These are phyloP conservation scores for Sarcoramphus papa DNA, from an alignment of 2,797 vertebrate genomes.

Conservation along the genomic window DNA sequence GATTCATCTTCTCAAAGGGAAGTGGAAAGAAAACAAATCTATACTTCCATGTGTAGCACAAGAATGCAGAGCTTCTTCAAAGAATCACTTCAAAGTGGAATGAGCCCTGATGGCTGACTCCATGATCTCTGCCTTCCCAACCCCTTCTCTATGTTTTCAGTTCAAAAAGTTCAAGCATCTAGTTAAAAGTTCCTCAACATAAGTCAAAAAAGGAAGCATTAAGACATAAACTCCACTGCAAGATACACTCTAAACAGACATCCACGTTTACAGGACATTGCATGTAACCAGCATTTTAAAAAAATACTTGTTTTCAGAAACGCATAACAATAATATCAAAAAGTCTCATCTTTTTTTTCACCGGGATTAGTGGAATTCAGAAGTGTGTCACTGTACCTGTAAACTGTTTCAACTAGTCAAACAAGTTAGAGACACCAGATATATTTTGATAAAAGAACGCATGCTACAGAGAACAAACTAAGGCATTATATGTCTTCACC, in stretches of 20 bases:
- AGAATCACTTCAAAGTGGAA: neutral
- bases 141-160: neutral
- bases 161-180: neutral
- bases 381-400: neutral
- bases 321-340: neutral
- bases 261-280: neutral
- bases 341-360: neutral
- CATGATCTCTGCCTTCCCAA: neutral
- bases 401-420: neutral
- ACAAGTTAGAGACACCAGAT: neutral
- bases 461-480: neutral
- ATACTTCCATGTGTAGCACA: neutral
- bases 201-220: neutral
- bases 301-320: neutral
- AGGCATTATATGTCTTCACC: neutral
- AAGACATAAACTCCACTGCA: neutral
- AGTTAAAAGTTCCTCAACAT: neutral
- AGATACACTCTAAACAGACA: neutral
- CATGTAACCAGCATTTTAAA: neutral
- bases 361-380: neutral
- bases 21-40: neutral
- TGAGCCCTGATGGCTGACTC: neutral
- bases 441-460: neutral
- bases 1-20: neutral
- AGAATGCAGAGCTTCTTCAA: neutral